Conservation (phyloP, 1,140 invertebrate species). For the Drosophila persimilis region DNA sequence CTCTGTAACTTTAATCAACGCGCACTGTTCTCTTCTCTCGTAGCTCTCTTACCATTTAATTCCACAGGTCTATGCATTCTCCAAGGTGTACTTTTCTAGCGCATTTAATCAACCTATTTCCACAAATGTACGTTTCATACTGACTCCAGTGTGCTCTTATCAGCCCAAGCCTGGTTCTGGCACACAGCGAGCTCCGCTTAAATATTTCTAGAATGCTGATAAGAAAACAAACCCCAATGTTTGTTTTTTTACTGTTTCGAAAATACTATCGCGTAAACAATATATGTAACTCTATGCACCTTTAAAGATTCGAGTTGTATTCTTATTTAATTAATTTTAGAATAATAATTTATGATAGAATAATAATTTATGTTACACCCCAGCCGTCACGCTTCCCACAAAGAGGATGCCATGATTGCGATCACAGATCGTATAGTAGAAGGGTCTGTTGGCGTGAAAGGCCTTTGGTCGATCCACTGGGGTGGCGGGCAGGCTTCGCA, state of each 20-base stretch:
- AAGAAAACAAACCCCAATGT: too few relatives aligned
- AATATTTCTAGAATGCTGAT: neutral
- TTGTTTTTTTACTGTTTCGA: too few relatives aligned
- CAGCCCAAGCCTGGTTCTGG: constrained; percentile 10
- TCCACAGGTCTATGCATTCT: constrained; percentile 27
- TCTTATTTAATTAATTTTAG: neutral
- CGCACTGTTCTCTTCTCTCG: neutral
- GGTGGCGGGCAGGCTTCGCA: neutral
- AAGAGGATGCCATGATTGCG: constrained; percentile 41
- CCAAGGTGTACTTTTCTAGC: constrained; percentile 2
- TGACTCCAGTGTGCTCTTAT: constrained; percentile 25
- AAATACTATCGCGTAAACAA: too few relatives aligned
- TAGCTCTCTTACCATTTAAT: constrained; percentile 40
- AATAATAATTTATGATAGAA: neutral
- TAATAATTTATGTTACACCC: neutral
- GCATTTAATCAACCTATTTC: constrained; percentile 21
- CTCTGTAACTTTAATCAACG: neutral
- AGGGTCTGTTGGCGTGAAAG: constrained; percentile 57
- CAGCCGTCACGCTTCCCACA: constrained; percentile 18
- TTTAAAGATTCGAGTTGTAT: neutral
- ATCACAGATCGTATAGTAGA: constrained; percentile 52
- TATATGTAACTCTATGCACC: too few relatives aligned
- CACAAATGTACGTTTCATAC: constrained; percentile 41
- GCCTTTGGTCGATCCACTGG: neutral
- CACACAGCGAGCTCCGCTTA: constrained; percentile 10